Evolutionary conservation across 1,140 invertebrate genomes (phyloP), one percentile per base, ranked within the genome.

Genomic region (Helicoverpa zea): DNA sequence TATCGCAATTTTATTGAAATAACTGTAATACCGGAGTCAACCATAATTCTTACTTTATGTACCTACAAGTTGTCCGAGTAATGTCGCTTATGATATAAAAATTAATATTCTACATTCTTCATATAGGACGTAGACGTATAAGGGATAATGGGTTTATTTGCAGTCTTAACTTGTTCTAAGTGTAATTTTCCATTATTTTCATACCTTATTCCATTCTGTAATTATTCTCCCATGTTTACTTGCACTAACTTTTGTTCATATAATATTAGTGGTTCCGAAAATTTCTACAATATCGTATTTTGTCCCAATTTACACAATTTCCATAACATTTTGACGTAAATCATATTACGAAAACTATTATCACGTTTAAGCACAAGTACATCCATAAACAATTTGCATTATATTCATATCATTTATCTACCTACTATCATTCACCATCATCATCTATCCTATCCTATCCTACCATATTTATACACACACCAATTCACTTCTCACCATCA

Each of bases 101-200:
- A 51, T 56, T 35, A n/a, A 51, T 73, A 73, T 54, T 73, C 70
- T 23, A 73, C 70, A 58, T 58, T 29, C 51, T 51, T 68, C 35
- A 73, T 58, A 43, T 4, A 54, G 49, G n/a, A 23, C 10, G 3
- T 35, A 2, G 52, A 58, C 52, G 11, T 56, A 58, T 73, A 73
- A n/a, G 70, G 70, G 30, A 56, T 73, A 73, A 73, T 73, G 52
- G 70, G 51, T 73, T 73, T 73, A 73, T 73, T 73, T 68, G 35
- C 23, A 16, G 12, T 16, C n/a, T n/a, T n/a, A 54, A 70, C 66
- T 54, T 29, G 49, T 52, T 70, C 29, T 23, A 29, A 9, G 43
- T 12, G 35, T 64, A 43, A 16, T 43, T 29, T 16, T 3, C 30
- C 61, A 64, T 64, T 43, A 43, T 43, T 43, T 43, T 43, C 5